These are phyloP conservation scores for Drosophila willistoni DNA, from an alignment of 1,140 invertebrate species.

Conservation along the genomic window DNA sequence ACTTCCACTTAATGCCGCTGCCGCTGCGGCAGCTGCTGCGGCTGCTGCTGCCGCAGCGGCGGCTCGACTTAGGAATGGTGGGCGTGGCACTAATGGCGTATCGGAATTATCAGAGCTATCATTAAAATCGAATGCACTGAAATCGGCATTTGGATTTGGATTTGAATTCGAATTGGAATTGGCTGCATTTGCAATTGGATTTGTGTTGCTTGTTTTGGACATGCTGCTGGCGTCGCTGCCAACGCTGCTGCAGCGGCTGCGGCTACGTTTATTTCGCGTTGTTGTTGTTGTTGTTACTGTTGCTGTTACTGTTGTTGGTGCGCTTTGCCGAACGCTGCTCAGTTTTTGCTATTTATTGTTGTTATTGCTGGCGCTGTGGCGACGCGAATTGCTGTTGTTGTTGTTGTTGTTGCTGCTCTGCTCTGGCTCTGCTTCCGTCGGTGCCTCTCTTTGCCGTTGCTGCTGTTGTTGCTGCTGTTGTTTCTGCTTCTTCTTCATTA, in stretches of 20 bases:
- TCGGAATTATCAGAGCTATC: slow-evolving; percentile 82
- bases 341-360: slow-evolving; percentile 78
- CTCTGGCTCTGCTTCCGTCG: slow-evolving; percentile 52
- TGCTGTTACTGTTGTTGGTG: slow-evolving; percentile 28
- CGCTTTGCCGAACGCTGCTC: slow-evolving; percentile 76
- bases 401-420: slow-evolving; percentile 40
- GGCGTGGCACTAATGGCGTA: slow-evolving; percentile 74
- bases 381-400: slow-evolving; percentile 63
- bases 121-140: slow-evolving; percentile 81
- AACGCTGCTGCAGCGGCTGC: slow-evolving; percentile 26
- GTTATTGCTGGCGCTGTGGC: slow-evolving; percentile 66
- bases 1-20: slow-evolving; percentile 53
- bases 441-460: slow-evolving; percentile 50
- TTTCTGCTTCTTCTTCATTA: slow-evolving; percentile 77
- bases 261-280: slow-evolving; percentile 32
- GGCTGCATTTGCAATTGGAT: slow-evolving; percentile 41
- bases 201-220: slow-evolving; percentile 48
- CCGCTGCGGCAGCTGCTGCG: slow-evolving; percentile 56
- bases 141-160: slow-evolving; percentile 53
- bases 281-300: neutral
- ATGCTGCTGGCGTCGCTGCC: slow-evolving; percentile 49
- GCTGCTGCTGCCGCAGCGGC: slow-evolving; percentile 59
- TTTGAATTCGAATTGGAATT: slow-evolving; percentile 40
- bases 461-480: slow-evolving; percentile 65
- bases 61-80: slow-evolving; percentile 74